phyloP scores from a whole-genome alignment of 2,888 invertebrate species.

The Tachina fera region DNA sequence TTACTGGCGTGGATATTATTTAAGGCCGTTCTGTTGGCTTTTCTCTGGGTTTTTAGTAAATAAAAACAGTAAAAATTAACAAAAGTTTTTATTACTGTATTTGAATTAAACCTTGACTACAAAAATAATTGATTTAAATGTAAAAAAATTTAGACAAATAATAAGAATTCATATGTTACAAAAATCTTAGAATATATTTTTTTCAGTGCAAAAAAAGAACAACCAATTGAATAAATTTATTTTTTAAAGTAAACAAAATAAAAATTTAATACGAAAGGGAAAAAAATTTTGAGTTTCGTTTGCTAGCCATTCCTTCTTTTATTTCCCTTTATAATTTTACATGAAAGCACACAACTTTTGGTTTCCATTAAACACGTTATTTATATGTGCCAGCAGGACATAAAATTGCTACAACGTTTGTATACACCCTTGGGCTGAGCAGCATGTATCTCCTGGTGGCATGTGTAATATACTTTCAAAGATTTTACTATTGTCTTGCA shows the following conservation, averaged over 20 bases:
- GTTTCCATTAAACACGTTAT: background rate
- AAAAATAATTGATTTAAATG: slow-evolving; percentile 12
- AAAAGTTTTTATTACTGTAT: background rate
- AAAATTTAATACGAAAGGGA: background rate
- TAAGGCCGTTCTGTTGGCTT: slow-evolving; percentile 12
- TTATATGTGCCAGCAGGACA: background rate
- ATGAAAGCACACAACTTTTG: background rate
- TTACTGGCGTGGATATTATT: background rate
- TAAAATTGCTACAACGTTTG: background rate
- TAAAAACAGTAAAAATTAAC: slow-evolving; percentile 11
- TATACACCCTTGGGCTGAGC: background rate
- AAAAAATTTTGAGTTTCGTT: no score
- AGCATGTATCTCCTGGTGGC: background rate
- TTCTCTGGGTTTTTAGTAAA: slow-evolving; percentile 5
- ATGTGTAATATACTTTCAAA: background rate
- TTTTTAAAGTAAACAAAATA: background rate
- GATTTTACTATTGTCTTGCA: background rate
- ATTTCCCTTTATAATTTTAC: background rate
- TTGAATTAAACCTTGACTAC: background rate
- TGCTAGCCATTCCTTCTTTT: background rate
- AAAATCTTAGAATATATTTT: no score
- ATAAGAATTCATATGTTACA: no score
- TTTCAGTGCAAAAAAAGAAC: no score
- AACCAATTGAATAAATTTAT: background rate
- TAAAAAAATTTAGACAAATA: no score